Base-by-base conservation (phyloP, 2,113 vertebrate species). In the Cyanoliseus patagonus region DNA sequence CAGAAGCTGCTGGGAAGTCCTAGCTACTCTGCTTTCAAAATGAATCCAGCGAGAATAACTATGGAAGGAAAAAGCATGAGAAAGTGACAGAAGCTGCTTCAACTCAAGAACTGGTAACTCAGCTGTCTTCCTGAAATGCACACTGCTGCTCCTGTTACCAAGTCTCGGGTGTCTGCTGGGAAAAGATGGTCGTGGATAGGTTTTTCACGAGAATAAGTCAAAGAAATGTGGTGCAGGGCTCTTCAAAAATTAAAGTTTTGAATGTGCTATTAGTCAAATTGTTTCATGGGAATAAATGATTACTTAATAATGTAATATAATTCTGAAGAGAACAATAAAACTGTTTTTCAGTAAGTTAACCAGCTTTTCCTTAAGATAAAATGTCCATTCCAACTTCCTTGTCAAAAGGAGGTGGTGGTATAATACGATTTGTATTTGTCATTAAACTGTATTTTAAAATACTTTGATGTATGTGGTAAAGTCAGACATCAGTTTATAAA, bases 1-100 rank as follows among this genome's bases (percentile, higher is more conserved):
- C 98, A 35, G 95, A 98, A 74, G 96, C 98, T 22, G 90, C 97
- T 17, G 72, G 89, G 14, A 97, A 98, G 80, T 95, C 98, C 39
- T 98, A 98, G 63, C n/a, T 91, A 13, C 31, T 67, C 51, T 41
- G 46, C 62, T 86, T 83, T 69, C 77, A 46, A 66, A 85, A 77
- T 27, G 31, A 49, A 44, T 27, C 33, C 31, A 20, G 5, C 3
- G 5, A 76, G 49, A 80, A 10, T 37, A 46, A 81, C 39, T 73
- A 5, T 0, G 51, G 51, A 68, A 94, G 13, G 66, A 90, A 72
- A 49, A 68, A 68, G 66, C 28, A 73, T 4, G 22, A 35, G 31
- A 47, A 82, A 83, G 42, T 2, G 2, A 51, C 37, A 61, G 52
- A 39, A 77, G 30, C 63, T 83, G 30, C 51, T 28, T n/a, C 19